Evolutionary conservation across 2,797 vertebrate species (phyloP), one percentile per base, ranked within the genome.

Genomic region (Clarias platycephalus): DNA sequence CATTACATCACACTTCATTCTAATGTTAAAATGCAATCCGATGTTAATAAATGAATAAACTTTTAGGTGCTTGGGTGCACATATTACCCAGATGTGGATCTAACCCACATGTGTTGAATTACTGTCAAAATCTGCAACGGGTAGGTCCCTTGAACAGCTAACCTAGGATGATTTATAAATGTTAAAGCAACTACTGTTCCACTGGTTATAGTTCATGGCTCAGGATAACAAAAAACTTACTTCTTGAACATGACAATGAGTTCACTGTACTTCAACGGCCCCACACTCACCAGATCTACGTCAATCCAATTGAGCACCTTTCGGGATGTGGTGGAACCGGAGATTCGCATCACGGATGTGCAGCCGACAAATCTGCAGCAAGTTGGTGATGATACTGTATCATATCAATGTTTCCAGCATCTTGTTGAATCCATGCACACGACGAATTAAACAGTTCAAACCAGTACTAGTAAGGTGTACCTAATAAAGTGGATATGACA

Each of bases 351-450:
- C 81, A 86, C 88, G 3, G 87, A 93, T 91, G 88, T 91, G 87
- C 87, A 92, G 86, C 58, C 58, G 76, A 92, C 86, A 92, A 92
- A 92, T 91, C 91, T 92, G 87, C 88, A 86, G 79, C 86, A 91
- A 90, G 79, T 86, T 49, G n/a, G 4, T 83, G 76, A 83, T 84
- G 85, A 49, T 49, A 49, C 44, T n/a, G n/a, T n/a, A n/a, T n/a
- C 9, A 49, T 12, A 10, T 22, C 20, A 22, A 62, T 62, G 9
- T 49, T 49, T 49, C 2, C 10, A 49, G 44, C 44, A 49, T 49
- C 44, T 49, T 49, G 10, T 49, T 49, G 44, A 49, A 49, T 49
- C 44, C 8, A 44, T 49, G 10, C 44, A 2, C 44, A 49, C 0
- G 44, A 49, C 2, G 10, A 49, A 49, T 49, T 12, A 49, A 49